These are phyloP conservation scores for Gymnodraco acuticeps DNA, from an alignment of 2,797 vertebrate species.

Conservation along the genomic window DNA sequence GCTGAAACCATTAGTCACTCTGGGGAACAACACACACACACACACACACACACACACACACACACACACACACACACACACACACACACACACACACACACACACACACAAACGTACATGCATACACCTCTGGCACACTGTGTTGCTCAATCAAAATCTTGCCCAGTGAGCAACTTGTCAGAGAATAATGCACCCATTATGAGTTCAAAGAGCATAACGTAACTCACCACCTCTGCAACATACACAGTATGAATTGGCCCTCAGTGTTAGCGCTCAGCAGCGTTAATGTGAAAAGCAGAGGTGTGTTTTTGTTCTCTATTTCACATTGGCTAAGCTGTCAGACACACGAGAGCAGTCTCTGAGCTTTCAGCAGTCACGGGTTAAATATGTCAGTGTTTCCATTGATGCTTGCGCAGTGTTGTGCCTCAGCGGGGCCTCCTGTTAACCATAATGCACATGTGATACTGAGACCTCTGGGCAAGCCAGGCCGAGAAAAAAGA, in stretches of 20 bases:
- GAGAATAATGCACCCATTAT: conserved; percentile 74
- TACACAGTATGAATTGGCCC: conserved; percentile 48
- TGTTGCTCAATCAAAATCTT: conserved; percentile 72
- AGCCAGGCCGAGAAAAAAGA: neutral
- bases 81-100: conserved; percentile 30
- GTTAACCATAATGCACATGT: conserved; percentile 61
- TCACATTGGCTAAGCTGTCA: conserved; percentile 71
- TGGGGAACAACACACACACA: conserved; percentile 63
- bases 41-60: conserved; percentile 41
- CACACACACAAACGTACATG: conserved; percentile 31
- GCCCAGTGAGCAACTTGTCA: conserved; percentile 64
- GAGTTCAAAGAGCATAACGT: conserved; percentile 76
- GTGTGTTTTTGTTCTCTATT: conserved; percentile 73
- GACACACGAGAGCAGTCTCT: conserved; percentile 48
- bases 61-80: conserved; percentile 47
- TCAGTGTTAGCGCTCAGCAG: conserved; percentile 52
- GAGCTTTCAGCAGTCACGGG: conserved; percentile 56
- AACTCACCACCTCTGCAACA: conserved; percentile 47
- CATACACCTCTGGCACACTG: conserved; percentile 54
- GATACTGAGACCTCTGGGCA: conserved; percentile 40
- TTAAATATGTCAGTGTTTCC: conserved; percentile 75
- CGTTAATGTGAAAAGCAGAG: conserved; percentile 79
- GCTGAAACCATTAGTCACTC: conserved; percentile 81
- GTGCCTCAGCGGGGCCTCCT: conserved; percentile 48
- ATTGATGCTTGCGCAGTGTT: conserved; percentile 51